A percentile compares a stretch with the other conserved stretches of the same genome.
Conservation (phyloP, 2,888 invertebrate genomes). For the Lacanobia wlatinum region DNA sequence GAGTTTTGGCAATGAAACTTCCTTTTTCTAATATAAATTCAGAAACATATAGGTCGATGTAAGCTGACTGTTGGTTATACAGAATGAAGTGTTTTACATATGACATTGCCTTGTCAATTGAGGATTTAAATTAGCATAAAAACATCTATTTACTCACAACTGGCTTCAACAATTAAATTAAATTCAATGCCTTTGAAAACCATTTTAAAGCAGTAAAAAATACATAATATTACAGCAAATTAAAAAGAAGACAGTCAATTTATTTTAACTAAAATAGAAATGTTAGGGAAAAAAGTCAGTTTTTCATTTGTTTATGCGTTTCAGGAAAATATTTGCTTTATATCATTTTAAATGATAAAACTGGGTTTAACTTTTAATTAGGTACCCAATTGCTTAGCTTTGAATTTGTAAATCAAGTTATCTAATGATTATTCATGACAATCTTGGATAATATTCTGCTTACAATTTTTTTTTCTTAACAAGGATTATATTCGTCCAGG, state of each 20-base stretch:
- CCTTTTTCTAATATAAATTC: not conserved
- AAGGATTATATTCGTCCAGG: no score
- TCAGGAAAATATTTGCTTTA: not conserved
- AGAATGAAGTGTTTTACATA: constrained; percentile 36
- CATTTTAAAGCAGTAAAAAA: constrained; percentile 12
- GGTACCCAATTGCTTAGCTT: not conserved
- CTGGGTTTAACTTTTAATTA: not conserved
- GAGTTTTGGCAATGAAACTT: no score
- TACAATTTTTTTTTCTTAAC: not conserved
- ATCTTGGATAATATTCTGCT: not conserved
- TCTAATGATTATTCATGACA: no score
- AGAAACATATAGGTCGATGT: not conserved
- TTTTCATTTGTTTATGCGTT: not conserved
- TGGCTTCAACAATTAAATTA: constrained; percentile 6
- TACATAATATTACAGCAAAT: not conserved
- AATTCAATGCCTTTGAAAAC: constrained; percentile 26
- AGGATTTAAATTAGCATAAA: constrained; percentile 39
- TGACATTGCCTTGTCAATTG: constrained; percentile 24
- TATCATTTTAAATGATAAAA: not conserved
- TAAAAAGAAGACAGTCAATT: not conserved
- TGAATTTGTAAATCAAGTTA: not conserved
- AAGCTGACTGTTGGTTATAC: not conserved
- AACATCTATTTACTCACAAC: constrained; percentile 22
- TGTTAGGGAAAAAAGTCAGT: constrained; percentile 1
- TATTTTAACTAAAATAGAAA: not conserved